Percentiles rank a stretch among this genome's conserved stretches.
These are phyloP conservation scores for Monodelphis domestica DNA, from an alignment of 2,797 vertebrate species.

Conservation along the genomic window DNA sequence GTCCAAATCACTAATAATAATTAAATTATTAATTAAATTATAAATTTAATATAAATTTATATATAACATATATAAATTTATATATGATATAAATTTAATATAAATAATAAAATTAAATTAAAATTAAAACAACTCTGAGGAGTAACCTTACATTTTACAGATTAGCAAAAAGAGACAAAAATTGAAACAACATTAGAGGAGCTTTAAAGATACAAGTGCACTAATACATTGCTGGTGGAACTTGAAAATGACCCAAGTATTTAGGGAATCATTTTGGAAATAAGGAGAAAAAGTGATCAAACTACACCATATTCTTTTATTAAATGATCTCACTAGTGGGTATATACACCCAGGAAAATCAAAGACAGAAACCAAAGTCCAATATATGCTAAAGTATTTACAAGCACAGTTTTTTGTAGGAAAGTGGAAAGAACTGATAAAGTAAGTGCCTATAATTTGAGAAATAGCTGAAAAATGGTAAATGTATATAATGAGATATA, in stretches of 20 bases:
- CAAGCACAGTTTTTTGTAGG: neutral
- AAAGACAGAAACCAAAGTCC: neutral
- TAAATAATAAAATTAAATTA: too few species aligned
- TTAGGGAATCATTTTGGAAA: neutral
- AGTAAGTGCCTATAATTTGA: neutral
- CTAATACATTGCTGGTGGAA: neutral
- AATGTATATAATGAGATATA: neutral
- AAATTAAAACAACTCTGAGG: neutral
- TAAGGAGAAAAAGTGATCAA: neutral
- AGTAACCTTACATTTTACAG: neutral
- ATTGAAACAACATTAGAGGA: neutral
- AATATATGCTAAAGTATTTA: neutral
- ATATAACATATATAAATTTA: too few species aligned
- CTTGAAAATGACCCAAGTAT: neutral
- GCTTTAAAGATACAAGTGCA: neutral
- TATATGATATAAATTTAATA: too few species aligned
- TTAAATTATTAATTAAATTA: too few species aligned
- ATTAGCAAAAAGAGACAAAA: neutral
- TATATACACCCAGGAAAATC: neutral
- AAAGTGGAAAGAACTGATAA: neutral
- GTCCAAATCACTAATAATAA: neutral
- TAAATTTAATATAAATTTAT: too few species aligned
- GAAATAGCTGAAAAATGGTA: neutral
- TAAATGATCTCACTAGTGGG: neutral
- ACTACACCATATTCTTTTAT: neutral